A percentile compares a stretch with the other conserved stretches of the same genome.
These are phyloP conservation scores for Balaenoptera acutorostrata DNA, from an alignment of 2,113 vertebrate genomes.

Conservation along the genomic window DNA sequence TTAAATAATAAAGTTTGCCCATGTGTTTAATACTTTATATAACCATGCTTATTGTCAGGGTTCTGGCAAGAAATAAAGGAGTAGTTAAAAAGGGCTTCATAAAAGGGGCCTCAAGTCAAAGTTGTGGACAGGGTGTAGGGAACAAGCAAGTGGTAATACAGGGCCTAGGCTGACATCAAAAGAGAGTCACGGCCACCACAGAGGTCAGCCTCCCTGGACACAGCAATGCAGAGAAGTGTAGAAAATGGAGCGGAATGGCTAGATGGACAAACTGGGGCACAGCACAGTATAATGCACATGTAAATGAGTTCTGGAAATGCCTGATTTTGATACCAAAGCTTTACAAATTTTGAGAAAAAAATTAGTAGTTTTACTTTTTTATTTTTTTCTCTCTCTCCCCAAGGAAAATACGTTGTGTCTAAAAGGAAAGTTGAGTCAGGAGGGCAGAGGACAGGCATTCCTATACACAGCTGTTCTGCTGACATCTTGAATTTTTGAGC, in stretches of 20 bases:
- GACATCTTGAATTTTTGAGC: neutral
- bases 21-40: neutral
- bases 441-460: neutral
- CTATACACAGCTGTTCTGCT: neutral
- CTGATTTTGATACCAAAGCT: slow-evolving; percentile 1
- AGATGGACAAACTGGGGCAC: neutral
- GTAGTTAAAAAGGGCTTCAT: neutral
- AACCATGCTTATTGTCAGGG: neutral
- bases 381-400: neutral
- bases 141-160: neutral
- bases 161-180: neutral
- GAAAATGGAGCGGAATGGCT: neutral
- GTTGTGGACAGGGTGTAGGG: neutral
- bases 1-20: neutral
- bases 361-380: neutral
- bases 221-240: neutral
- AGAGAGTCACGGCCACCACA: neutral
- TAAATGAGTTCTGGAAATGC: neutral
- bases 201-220: neutral
- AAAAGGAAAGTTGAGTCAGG: neutral
- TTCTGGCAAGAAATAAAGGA: neutral
- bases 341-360: neutral
- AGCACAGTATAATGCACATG: neutral
- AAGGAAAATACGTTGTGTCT: neutral
- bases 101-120: neutral